Conservation (phyloP, 2,113 vertebrate species). For the Aptenodytes forsteri region DNA sequence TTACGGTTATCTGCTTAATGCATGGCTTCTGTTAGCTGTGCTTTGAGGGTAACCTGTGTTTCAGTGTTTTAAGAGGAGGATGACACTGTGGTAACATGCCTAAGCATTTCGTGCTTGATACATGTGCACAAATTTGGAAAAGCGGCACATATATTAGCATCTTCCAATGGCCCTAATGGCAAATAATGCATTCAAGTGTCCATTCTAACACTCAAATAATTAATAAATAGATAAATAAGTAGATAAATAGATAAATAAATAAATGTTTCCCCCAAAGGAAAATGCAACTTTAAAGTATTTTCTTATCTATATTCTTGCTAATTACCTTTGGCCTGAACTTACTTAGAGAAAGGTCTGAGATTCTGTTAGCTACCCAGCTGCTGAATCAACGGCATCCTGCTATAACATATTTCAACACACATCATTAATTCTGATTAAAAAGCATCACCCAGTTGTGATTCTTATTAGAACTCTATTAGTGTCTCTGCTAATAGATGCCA, state of each 20-base stretch:
- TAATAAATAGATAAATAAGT: neutral
- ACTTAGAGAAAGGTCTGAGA: neutral
- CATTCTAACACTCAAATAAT: neutral
- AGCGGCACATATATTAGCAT: accelerated
- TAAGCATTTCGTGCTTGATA: neutral
- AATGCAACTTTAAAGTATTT: neutral
- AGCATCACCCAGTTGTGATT: slow-evolving; percentile 48
- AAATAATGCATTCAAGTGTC: neutral
- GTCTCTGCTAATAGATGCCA: slow-evolving; percentile 47
- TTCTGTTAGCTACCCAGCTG: neutral
- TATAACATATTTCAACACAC: slow-evolving; percentile 5
- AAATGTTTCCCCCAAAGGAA: neutral
- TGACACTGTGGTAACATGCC: neutral
- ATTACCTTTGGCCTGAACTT: neutral
- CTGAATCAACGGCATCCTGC: neutral
- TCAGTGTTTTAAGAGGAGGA: neutral
- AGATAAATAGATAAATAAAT: neutral
- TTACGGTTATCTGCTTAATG: neutral
- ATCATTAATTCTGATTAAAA: slow-evolving; percentile 52
- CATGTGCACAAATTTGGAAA: neutral
- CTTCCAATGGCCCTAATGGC: neutral
- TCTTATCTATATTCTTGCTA: neutral
- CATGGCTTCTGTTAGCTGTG: neutral
- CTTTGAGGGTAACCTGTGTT: neutral
- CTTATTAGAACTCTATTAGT: slow-evolving; percentile 48